Percentiles rank a stretch among this genome's conserved stretches.
Conservation (phyloP, 1,140 invertebrate species). For the Atta texana region DNA sequence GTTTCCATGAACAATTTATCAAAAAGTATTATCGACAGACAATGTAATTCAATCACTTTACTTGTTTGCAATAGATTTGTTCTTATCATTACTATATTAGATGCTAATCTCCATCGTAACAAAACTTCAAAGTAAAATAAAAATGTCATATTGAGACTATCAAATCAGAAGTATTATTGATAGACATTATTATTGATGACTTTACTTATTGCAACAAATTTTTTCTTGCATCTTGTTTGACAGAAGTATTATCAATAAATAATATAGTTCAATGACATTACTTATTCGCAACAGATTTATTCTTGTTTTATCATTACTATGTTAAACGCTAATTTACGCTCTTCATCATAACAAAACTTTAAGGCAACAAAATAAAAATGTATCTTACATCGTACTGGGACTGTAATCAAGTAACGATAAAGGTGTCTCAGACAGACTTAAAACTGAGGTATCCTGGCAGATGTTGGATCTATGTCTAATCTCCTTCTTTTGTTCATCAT, state of each 20-base stretch:
- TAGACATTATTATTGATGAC: no score
- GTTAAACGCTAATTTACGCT: background rate
- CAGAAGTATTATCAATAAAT: background rate
- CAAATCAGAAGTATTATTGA: no score
- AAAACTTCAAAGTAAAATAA: constrained; percentile 45
- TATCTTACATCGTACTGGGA: constrained; percentile 33
- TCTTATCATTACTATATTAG: background rate
- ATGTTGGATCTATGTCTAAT: constrained; percentile 25
- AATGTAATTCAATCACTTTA: no score
- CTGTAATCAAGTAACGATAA: constrained; percentile 35
- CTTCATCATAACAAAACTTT: background rate
- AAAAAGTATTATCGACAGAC: background rate
- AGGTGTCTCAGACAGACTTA: constrained; percentile 66
- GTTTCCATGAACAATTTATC: background rate
- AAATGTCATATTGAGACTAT: background rate
- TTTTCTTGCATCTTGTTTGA: background rate
- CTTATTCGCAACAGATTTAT: background rate
- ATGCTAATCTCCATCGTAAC: background rate
- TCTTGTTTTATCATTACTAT: background rate
- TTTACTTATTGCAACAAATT: no score
- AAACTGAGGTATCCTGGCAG: constrained; percentile 40
- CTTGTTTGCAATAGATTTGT: background rate
- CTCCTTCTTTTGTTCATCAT: constrained; percentile 66
- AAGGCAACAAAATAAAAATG: constrained; percentile 48
- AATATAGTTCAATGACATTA: background rate